Evolutionary conservation across 1,140 invertebrate genomes (phyloP), one percentile per base, ranked within the genome.

Genomic region (Drosophila kohkoa): DNA sequence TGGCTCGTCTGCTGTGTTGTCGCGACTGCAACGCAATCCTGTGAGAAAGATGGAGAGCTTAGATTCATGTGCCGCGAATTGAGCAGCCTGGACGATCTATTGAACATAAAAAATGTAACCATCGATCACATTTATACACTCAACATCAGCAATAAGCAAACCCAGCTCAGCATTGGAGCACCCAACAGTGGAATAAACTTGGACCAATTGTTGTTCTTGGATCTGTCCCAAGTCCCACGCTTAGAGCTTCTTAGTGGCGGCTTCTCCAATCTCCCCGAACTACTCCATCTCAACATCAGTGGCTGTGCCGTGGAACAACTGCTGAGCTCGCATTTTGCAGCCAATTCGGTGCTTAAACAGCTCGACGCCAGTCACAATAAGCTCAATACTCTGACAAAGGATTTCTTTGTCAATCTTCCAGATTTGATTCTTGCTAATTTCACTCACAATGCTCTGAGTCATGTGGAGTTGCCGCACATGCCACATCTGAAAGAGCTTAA

Each of bases 301-400:
- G 51, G 58, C n/a, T 75, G 75, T 25, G 49, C 69, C 15, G 32
- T 91, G 20, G 59, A 35, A 4, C 28, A 68, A 1, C 64, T 92
- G 1, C 52, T 68, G 8, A 49, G 43, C 11, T 60, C 20, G 5
- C 77, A 86, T 41, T 92, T 92, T 75, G 49, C 71, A 5, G 3
- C 10, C 45, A 38, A 70, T 2, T 77, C 79, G n/a, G 59, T 65
- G 20, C 58, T 92, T n/a, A 74, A 83, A 64, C 38, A 63, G 48
- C 62, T 92, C 6, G 91, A 92, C 60, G 73, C 74, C n/a, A 92
- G 89, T 45, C 55, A 87, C 58, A 92, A 92, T 66, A 49, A 76
- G 20, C 59, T 92, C 41, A 49, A 60, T 10, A 11, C 52, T 5
- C 60, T 92, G 10, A 77, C 74, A 35, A 71, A 69, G 46, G 76